Evolutionary conservation across 1,140 invertebrate genomes (phyloP).

Genomic region (Apis dorsata): DNA sequence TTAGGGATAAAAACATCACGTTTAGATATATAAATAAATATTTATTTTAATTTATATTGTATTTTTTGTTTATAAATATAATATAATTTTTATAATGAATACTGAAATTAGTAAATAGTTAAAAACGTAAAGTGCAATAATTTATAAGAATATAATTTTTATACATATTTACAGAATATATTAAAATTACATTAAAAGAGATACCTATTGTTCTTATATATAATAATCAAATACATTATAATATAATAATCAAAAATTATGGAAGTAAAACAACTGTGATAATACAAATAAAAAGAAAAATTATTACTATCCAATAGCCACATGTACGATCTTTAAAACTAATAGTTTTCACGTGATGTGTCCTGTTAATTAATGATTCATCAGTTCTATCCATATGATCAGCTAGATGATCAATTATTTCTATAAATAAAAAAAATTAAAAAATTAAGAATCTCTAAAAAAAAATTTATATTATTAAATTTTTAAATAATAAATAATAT

Average conservation of each 20-base stretch:
- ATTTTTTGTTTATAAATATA: conserved; percentile 14
- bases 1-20: background rate
- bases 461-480: background rate
- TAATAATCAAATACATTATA: conserved; percentile 10
- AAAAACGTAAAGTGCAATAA: background rate
- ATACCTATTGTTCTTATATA: background rate
- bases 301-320: conserved; percentile 86
- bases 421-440: conserved; percentile 73
- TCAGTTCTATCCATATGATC: conserved; percentile 87
- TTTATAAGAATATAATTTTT: conserved; percentile 1
- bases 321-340: conserved; percentile 86
- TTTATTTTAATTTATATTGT: conserved; percentile 9
- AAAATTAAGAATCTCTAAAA: background rate
- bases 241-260: no score
- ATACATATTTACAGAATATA: conserved; percentile 19
- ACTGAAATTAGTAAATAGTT: conserved; percentile 5
- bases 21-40: background rate
- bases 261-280: conserved; percentile 58
- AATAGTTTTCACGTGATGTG: conserved; percentile 84
- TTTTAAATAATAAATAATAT: conserved; percentile 1
- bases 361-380: conserved; percentile 84
- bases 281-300: conserved; percentile 82
- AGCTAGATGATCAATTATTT: conserved; percentile 89
- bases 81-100: conserved; percentile 27
- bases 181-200: background rate